These are phyloP conservation scores for Hylaea fasciaria DNA, from an alignment of 2,888 invertebrate genomes.

Conservation along the genomic window DNA sequence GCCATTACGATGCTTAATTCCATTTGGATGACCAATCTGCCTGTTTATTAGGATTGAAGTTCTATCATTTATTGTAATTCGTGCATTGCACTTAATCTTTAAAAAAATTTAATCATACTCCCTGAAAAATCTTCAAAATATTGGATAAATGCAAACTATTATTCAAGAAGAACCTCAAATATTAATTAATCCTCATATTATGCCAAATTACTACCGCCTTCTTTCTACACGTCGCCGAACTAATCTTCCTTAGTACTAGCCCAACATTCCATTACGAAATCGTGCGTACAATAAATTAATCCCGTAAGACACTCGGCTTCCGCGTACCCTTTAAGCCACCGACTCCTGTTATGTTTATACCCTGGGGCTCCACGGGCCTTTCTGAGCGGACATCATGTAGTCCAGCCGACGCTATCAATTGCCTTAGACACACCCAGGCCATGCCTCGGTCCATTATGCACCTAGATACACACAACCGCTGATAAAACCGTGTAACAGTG, in stretches of 20 bases:
- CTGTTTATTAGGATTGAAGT: slow-evolving; percentile 1
- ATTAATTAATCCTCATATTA: too few relatives aligned
- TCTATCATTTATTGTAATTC: neutral
- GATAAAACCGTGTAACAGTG: slow-evolving; percentile 44
- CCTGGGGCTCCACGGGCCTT: slow-evolving; percentile 57
- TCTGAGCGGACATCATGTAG: slow-evolving; percentile 62
- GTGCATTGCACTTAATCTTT: too few relatives aligned
- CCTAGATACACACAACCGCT: slow-evolving; percentile 42
- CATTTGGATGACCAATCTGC: slow-evolving; percentile 25
- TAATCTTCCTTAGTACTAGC: slow-evolving; percentile 3
- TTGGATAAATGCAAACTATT: too few relatives aligned
- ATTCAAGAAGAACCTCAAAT: too few relatives aligned
- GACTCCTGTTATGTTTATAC: slow-evolving; percentile 55
- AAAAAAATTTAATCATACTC: too few relatives aligned
- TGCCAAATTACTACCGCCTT: too few relatives aligned
- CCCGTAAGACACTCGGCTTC: slow-evolving; percentile 39
- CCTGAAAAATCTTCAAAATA: too few relatives aligned
- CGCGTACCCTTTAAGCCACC: slow-evolving; percentile 44
- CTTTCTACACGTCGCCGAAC: neutral
- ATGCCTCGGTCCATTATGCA: slow-evolving; percentile 70
- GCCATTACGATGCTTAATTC: slow-evolving; percentile 34
- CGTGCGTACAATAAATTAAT: slow-evolving; percentile 42
- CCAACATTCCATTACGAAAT: slow-evolving; percentile 25
- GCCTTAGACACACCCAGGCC: slow-evolving; percentile 79
- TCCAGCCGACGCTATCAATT: slow-evolving; percentile 64